Evolutionary conservation across 2,888 invertebrate species (phyloP).

Genomic region (Tubulanus polymorphus): DNA sequence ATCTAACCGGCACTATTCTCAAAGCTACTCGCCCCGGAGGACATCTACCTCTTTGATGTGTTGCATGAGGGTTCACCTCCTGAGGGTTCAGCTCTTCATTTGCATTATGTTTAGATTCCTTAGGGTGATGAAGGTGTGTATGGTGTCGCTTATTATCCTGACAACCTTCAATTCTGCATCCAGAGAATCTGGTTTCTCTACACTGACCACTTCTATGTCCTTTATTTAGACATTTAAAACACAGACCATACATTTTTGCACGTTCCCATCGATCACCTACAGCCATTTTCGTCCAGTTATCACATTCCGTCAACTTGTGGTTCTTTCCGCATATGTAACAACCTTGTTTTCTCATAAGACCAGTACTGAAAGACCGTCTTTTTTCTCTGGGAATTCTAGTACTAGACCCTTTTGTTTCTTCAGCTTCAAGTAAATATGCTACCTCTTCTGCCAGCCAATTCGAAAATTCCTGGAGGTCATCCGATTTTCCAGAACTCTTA

Average conservation of each 20-base stretch:
- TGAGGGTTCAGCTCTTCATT: too few relatives aligned
- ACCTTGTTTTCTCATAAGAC: too few relatives aligned
- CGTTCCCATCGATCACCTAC: background rate
- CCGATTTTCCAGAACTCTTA: background rate
- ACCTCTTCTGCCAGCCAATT: too few relatives aligned
- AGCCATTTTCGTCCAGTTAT: background rate
- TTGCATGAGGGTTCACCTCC: background rate
- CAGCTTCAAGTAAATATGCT: too few relatives aligned
- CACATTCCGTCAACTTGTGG: background rate
- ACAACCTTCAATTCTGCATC: background rate
- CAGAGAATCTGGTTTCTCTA: background rate
- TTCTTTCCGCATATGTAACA: background rate
- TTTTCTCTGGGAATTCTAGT: too few relatives aligned
- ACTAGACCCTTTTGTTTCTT: too few relatives aligned
- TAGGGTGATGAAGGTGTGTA: background rate
- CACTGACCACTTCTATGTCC: background rate
- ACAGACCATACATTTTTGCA: background rate
- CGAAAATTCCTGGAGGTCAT: background rate
- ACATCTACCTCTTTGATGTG: background rate
- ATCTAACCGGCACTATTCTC: conserved; percentile 1
- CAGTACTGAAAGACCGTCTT: background rate
- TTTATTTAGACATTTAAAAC: background rate
- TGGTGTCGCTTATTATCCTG: background rate
- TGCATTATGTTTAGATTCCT: too few relatives aligned
- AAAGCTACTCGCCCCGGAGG: background rate